A percentile compares a stretch with the other conserved stretches of the same genome.
phyloP scores from a whole-genome alignment of 2,797 vertebrate species.

The Novumbra hubbsi region DNA sequence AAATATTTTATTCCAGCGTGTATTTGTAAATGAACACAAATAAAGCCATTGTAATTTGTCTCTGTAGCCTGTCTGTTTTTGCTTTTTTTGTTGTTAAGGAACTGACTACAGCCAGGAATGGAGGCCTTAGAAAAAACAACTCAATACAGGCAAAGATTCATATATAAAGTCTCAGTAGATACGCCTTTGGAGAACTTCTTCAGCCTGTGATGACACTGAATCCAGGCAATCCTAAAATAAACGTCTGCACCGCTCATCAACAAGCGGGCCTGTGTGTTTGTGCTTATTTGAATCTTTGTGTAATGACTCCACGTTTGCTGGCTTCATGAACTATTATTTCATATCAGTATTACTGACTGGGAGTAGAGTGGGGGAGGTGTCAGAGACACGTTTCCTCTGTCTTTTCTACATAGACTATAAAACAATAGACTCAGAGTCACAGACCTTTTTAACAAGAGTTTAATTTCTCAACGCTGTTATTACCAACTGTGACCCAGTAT shows the following conservation, averaged over 20 bases:
- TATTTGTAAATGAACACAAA: not conserved
- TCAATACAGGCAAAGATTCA: constrained; percentile 29
- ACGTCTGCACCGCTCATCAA: constrained; percentile 24
- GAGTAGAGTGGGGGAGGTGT: constrained; percentile 35
- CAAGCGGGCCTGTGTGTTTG: constrained; percentile 4
- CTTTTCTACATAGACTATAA: constrained; percentile 52
- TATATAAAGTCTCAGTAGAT: constrained; percentile 29
- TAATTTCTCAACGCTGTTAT: constrained; percentile 59
- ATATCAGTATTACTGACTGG: not conserved
- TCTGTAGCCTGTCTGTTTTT: not conserved
- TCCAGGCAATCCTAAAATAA: constrained; percentile 29
- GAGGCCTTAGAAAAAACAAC: constrained; percentile 23
- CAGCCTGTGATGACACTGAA: constrained; percentile 6
- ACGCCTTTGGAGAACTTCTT: constrained; percentile 16
- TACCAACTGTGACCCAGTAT: constrained; percentile 65
- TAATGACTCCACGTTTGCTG: not conserved
- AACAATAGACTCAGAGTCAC: constrained; percentile 68
- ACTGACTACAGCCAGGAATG: constrained; percentile 38
- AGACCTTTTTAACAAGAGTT: constrained; percentile 75
- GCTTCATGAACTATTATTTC: constrained; percentile 4
- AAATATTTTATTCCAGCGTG: not conserved
- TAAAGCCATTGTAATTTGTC: not conserved
- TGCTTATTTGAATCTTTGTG: not conserved
- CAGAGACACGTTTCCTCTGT: constrained; percentile 43
- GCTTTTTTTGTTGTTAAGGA: constrained; percentile 35